Evolutionary conservation across 2,888 invertebrate species (phyloP).

Genomic region (Orthosia gothica): DNA sequence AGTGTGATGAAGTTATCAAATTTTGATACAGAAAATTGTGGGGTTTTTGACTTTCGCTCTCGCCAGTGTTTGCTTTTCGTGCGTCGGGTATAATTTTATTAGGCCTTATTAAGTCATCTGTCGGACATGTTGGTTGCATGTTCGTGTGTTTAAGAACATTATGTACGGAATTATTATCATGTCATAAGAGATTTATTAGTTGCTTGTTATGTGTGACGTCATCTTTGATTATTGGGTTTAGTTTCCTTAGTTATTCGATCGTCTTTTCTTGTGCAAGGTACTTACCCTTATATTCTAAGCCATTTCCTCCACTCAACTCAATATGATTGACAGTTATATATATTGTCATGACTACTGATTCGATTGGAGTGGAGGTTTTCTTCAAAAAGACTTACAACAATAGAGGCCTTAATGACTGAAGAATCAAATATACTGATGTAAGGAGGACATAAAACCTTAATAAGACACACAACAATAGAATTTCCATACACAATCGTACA

Average conservation of each 20-base stretch:
- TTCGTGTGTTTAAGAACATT: conserved; percentile 51
- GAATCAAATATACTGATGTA: neutral
- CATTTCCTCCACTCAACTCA: no score
- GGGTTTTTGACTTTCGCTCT: conserved; percentile 81
- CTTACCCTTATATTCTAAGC: no score
- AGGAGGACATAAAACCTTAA: neutral
- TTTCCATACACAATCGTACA: conserved; percentile 14
- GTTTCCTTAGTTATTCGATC: neutral
- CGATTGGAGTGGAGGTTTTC: no score
- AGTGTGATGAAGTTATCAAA: conserved; percentile 88
- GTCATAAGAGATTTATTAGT: conserved; percentile 56
- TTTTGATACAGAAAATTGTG: conserved; percentile 83
- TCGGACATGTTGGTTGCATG: conserved; percentile 49
- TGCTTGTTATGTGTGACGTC: conserved; percentile 52
- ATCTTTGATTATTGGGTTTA: conserved; percentile 42
- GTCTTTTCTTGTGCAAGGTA: neutral
- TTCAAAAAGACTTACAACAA: no score
- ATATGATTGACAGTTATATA: no score
- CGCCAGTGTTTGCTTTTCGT: conserved; percentile 83
- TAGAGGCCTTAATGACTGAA: neutral
- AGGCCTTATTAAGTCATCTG: conserved; percentile 79
- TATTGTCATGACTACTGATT: no score
- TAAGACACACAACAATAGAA: conserved; percentile 10
- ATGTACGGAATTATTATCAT: conserved; percentile 52
- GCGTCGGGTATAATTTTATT: conserved; percentile 81